Evolutionary conservation across 1,140 invertebrate species (phyloP), one percentile per base, ranked within the genome.

Genomic region (Pseudomyrmex sp.): DNA sequence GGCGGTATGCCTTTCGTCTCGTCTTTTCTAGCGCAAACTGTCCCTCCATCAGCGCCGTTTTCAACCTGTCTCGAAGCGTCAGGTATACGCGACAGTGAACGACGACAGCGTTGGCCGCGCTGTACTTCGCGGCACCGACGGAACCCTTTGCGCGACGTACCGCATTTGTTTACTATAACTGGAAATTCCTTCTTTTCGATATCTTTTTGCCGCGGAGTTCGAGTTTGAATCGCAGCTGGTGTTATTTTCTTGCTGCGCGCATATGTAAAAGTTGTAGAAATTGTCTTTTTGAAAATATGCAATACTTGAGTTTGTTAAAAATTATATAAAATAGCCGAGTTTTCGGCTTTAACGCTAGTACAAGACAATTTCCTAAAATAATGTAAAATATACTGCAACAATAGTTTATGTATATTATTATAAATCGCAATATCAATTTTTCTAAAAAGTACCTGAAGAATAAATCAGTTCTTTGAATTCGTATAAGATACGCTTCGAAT

Each of bases 1-100:
- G 85, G 84, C 88, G 90, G 85, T 35, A 12, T 59, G 83, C 85
- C 84, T 91, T 91, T 90, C 88, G 82, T 91, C 85, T 87, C 82
- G 76, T 86, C 73, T 85, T 20, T 75, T 54, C 12, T 44, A 79
- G 61, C 68, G 83, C 56, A 84, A 88, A 85, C 85, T 87, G 83
- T 88, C 63, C 69, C 56, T 79, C 83, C 65, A 48, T 23, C 35
- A 65, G 72, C 87, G 76, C 82, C 76, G 76, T 72, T 89, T 86
- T 84, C 85, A 84, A 66, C 44, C 82, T 89, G 87, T 89, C 88
- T 13, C 44, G 46, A 13, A 58, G 84, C 82, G 87, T 89, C 88
- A 88, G 82, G 82, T 86, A 84, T 63, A 69, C 75, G 82, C 79
- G 84, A 84, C 79, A 86, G 84, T 35, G 62, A 58, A 88, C 85